Base-by-base conservation (phyloP, 2,888 invertebrate genomes). In the Endotricha flammealis region DNA sequence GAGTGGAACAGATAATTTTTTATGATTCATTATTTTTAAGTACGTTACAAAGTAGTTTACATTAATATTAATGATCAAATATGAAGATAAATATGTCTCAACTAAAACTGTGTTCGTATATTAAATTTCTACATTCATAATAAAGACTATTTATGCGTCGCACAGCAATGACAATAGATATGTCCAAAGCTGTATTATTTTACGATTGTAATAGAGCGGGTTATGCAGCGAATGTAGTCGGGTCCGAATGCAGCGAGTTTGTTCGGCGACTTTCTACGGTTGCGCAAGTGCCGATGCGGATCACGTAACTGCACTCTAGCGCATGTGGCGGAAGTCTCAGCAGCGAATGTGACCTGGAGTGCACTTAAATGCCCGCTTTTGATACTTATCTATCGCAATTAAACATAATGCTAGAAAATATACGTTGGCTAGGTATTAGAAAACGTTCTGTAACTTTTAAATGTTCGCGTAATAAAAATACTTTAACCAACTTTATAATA, bases 311-410 rank as follows among this genome's bases (percentile, higher is more conserved):
- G 73, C 74, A 76, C 72, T 70, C 68, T 56, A 57, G 59, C 61
- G 69, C 74, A 75, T 76, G 69, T 72, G 73, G 75, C 85, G 83
- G 85, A 83, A 85, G 81, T 80, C 72, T 76, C 67, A 65, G 73
- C 64, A 75, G 75, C 71, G 47, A 79, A 70, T 80, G 75, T 76
- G 74, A 76, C 70, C 74, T 61, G 67, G 59, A 64, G 64, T 35
- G 32, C 37, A 11, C 33, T 39, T 39, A 48, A 49, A 48, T 40
- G 41, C 41, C 29, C 25, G 29, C 9, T 12, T n/a, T 12, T 14
- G 25, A 14, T 25, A 33, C 33, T 13, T 3, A 25, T 3, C 25
- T n/a, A n/a, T n/a, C n/a, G 16, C 16, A 13, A 32, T n/a, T 29
- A 23, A 12, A 13, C 2, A 13, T 13, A 10, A 22, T 32, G 9